phyloP scores from a whole-genome alignment of 2,797 vertebrate genomes.

The Aphelocoma californica region DNA sequence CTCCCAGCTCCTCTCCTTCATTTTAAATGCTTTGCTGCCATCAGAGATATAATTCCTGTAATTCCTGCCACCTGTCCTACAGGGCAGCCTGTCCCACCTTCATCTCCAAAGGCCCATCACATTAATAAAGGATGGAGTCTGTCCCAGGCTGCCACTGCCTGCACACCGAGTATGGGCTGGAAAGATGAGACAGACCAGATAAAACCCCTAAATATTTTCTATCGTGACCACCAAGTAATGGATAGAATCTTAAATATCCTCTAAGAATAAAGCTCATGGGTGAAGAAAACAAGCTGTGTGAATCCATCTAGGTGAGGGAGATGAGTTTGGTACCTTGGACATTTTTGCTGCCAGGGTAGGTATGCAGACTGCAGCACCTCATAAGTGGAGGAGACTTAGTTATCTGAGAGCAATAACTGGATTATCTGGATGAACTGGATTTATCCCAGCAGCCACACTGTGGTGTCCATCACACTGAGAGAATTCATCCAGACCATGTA shows the following conservation, averaged over 20 bases:
- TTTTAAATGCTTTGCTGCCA: neutral
- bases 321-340: neutral
- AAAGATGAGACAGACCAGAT: neutral
- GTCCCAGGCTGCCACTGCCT: neutral
- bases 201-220: neutral
- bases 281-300: neutral
- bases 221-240: neutral
- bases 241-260: neutral
- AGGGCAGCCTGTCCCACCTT: neutral
- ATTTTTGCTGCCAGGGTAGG: neutral
- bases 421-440: neutral
- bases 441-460: neutral
- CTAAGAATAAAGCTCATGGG: neutral
- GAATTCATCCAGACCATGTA: neutral
- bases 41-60: neutral
- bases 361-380: neutral
- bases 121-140: neutral
- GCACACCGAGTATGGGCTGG: accelerated
- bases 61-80: neutral
- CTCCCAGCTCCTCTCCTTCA: accelerated
- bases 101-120: neutral
- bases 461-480: neutral
- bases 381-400: neutral
- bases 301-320: neutral
- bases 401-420: neutral